Evolutionary conservation across 2,113 vertebrate genomes (phyloP), one percentile per base, ranked within the genome.

Genomic region (Atlantisia rogersi): DNA sequence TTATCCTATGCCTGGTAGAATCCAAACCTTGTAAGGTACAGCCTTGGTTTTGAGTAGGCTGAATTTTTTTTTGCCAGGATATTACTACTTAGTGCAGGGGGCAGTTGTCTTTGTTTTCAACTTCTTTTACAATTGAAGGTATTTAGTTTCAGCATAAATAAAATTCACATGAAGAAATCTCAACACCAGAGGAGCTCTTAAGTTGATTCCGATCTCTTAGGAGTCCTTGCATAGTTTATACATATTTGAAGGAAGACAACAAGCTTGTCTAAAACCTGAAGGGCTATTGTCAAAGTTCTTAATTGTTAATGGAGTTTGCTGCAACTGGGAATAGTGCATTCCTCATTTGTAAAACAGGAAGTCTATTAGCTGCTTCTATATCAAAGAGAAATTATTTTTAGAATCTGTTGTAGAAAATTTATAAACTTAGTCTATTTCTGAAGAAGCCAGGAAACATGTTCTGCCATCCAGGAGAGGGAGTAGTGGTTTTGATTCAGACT

Each of bases 331-430:
- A 63, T 86, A 78, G 35, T 18, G 5, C 9, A 15, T 86, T 80
- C 44, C n/a, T 92, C 40, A 42, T 39, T 81, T 81, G 32, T 82
- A 59, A 86, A 93, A 68, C 88, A 95, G 92, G 93, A 96, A 94
- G 60, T 88, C 60, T 91, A 24, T 89, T 92, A 92, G 67, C 29
- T 94, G 62, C 69, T 92, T 86, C 60, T 95, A 3, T 84, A 40
- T 84, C 46, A 95, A 87, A 59, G 60, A 76, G n/a, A 83, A 82
- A 58, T 71, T 95, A 96, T 92, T 95, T 95, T 96, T 95, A 85
- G 93, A 48, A 53, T 63, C 56, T 68, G 52, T 56, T 94, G 39
- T 68, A 73, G 74, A 58, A 85, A 67, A 82, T 46, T 32, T 77
- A 25, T 90, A 87, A 93, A 88, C 85, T 86, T 88, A 70, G 35